These are phyloP conservation scores for Pocillopora damicornis DNA, from an alignment of 64 coral and sea anemone genomes.

Conservation along the genomic window DNA sequence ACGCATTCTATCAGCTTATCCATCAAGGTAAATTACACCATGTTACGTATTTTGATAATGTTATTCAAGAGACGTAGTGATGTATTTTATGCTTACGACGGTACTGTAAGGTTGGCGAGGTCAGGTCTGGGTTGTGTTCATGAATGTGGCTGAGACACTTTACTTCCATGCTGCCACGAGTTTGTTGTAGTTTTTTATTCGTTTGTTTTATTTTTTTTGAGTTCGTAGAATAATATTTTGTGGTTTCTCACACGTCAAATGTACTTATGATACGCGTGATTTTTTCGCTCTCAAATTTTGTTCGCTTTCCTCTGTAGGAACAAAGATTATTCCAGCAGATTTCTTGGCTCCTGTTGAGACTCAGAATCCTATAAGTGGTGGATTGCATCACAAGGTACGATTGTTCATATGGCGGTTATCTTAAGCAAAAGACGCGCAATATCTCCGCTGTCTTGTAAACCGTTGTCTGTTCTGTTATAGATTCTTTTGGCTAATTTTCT, in stretches of 20 bases:
- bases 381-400: conserved; percentile 84
- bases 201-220: too few relatives aligned
- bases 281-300: background rate
- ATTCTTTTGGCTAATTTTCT: conserved; percentile 96
- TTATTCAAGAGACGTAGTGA: background rate
- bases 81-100: background rate
- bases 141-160: too few relatives aligned
- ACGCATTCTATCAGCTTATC: conserved; percentile 97
- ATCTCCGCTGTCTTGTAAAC: too few relatives aligned
- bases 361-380: conserved; percentile 84
- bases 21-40: conserved; percentile 71
- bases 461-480: conserved; percentile 21
- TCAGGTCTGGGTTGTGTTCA: too few relatives aligned
- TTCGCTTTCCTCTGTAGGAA: conserved; percentile 51
- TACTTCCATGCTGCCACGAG: too few relatives aligned
- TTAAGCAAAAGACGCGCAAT: too few relatives aligned
- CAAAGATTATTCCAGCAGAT: conserved; percentile 86
- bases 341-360: conserved; percentile 93
- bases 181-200: too few relatives aligned
- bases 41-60: background rate
- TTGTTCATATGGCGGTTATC: background rate
- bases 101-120: too few relatives aligned
- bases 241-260: background rate
- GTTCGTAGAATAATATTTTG: background rate
- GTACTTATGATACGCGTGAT: background rate